phyloP scores from a whole-genome alignment of 2,888 invertebrate species.

The Periphyllus acericola region DNA sequence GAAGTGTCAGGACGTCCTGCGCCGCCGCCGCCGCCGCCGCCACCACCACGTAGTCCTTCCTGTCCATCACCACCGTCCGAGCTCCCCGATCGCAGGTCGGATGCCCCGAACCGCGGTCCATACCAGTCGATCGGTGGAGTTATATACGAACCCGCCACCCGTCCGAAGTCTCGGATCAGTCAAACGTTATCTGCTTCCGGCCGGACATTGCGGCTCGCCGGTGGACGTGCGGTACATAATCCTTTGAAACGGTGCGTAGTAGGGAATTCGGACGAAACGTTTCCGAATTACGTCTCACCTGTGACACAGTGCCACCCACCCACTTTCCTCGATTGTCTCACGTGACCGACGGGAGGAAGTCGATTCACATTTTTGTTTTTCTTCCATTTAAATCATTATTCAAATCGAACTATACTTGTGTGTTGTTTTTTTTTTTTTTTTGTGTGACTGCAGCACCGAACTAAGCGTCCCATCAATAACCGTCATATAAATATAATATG shows the following conservation, averaged over 20 bases:
- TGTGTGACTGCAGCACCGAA: too few species aligned
- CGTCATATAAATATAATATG: too few species aligned
- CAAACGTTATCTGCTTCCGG: not conserved
- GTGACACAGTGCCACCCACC: not conserved
- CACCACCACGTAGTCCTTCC: not conserved
- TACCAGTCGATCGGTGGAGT: not conserved
- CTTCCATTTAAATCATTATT: too few species aligned
- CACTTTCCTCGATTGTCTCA: too few species aligned
- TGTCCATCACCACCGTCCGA: not conserved
- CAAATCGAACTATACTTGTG: too few species aligned
- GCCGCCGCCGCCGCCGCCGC: not conserved
- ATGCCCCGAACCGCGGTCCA: not conserved
- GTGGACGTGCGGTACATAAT: not conserved
- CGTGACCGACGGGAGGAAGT: too few species aligned
- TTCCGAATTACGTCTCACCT: not conserved
- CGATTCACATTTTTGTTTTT: too few species aligned
- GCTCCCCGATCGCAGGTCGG: not conserved
- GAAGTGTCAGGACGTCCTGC: not conserved
- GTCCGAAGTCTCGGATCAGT: not conserved
- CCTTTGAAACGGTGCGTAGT: not conserved
- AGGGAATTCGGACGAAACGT: not conserved
- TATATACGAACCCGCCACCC: not conserved
- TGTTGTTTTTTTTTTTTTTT: too few species aligned
- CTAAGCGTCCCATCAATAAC: too few species aligned
- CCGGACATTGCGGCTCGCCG: not conserved